These are phyloP conservation scores for Rhagonycha lutea DNA, from an alignment of 2,888 invertebrate genomes.

Conservation along the genomic window DNA sequence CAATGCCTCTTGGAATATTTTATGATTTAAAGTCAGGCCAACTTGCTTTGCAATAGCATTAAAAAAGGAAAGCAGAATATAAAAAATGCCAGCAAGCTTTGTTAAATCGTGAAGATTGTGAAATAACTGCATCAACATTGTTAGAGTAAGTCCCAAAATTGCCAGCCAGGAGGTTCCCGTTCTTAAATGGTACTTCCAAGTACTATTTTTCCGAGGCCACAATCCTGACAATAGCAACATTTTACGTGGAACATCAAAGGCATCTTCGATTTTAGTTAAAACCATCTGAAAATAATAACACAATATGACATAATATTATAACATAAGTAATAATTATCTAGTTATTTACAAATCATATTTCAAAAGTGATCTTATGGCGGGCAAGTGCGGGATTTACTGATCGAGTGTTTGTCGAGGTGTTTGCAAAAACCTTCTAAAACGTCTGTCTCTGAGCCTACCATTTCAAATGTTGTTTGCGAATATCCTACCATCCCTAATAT, in stretches of 20 bases:
- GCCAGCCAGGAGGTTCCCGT: background rate
- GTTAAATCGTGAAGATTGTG: slow-evolving; percentile 14
- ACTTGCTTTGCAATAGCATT: slow-evolving; percentile 9
- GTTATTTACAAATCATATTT: too few relatives aligned
- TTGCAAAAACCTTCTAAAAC: too few relatives aligned
- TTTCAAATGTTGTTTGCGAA: too few relatives aligned
- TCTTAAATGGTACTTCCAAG: background rate
- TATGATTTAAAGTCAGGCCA: slow-evolving; percentile 2
- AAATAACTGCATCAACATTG: slow-evolving; percentile 11
- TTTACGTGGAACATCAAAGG: slow-evolving; percentile 2
- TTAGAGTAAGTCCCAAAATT: background rate
- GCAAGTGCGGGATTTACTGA: too few relatives aligned
- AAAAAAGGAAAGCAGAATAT: slow-evolving; percentile 20
- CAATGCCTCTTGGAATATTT: background rate
- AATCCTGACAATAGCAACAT: slow-evolving; percentile 14
- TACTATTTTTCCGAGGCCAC: slow-evolving; percentile 12
- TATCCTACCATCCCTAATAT: too few relatives aligned
- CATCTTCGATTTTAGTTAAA: slow-evolving; percentile 1
- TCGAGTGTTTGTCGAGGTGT: too few relatives aligned
- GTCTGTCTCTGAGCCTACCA: too few relatives aligned
- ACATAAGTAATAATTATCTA: too few relatives aligned
- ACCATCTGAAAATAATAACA: background rate
- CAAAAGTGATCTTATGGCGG: too few relatives aligned
- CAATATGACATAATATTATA: too few relatives aligned
- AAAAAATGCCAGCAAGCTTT: slow-evolving; percentile 20